Evolutionary conservation across 1,140 invertebrate genomes (phyloP).

Genomic region (Drosophila bipectinata): DNA sequence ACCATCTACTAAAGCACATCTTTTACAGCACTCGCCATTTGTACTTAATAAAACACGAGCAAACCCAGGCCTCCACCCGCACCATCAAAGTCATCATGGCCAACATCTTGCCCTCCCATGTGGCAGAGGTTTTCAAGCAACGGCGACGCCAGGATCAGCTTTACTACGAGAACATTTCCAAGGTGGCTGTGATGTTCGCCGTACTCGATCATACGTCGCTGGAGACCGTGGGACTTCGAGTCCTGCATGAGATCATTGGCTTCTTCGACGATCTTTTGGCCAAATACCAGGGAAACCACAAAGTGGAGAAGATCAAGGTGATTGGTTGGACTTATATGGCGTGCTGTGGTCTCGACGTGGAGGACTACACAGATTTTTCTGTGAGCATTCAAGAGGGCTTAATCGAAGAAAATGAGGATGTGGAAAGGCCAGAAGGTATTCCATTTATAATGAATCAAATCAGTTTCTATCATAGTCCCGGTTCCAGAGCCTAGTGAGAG

Average conservation of each 20-base stretch:
- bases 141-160: conserved; percentile 88
- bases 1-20: no score
- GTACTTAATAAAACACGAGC: conserved; percentile 87
- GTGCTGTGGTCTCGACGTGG: conserved; percentile 91
- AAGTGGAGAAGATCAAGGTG: conserved; percentile 95
- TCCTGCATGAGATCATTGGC: conserved; percentile 95
- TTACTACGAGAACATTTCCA: conserved; percentile 91
- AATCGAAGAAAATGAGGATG: no score
- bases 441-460: no score
- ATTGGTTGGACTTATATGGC: conserved; percentile 97
- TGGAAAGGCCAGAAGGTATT: no score
- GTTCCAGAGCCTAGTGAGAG: not conserved
- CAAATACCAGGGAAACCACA: conserved; percentile 44
- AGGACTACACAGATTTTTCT: conserved; percentile 22
- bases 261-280: conserved; percentile 89
- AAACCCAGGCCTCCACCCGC: conserved; percentile 89
- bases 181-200: conserved; percentile 95
- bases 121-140: conserved; percentile 90
- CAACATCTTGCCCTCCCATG: conserved; percentile 93
- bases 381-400: conserved; percentile 1
- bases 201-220: conserved; percentile 90
- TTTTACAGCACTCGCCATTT: conserved; percentile 19
- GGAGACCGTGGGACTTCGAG: conserved; percentile 87
- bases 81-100: conserved; percentile 92
- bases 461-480: not conserved